A percentile compares a stretch with the other conserved stretches of the same genome.
phyloP scores from a whole-genome alignment of 2,113 vertebrate species.

The Lophochroa leadbeateri region DNA sequence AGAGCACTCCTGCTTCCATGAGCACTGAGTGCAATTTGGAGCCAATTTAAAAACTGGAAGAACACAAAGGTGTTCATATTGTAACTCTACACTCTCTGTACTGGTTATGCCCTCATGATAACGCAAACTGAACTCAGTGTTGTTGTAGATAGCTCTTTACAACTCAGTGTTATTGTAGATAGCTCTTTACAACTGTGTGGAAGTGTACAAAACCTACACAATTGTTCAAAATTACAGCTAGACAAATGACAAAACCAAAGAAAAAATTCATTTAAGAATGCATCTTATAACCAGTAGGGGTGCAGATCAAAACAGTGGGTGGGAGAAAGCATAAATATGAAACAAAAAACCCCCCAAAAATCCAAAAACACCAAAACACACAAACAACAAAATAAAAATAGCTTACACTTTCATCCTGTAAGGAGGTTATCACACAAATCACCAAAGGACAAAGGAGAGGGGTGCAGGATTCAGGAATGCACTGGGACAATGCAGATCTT shows the following conservation, averaged over 20 bases:
- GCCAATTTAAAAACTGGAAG: background rate
- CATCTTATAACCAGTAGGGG: background rate
- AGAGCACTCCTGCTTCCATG: background rate
- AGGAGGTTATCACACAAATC: background rate
- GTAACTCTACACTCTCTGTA: background rate
- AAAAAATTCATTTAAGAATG: background rate
- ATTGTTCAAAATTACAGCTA: background rate
- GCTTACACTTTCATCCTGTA: background rate
- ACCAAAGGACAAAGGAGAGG: background rate
- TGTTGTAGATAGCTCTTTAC: background rate
- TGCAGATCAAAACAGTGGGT: background rate
- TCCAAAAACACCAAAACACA: background rate
- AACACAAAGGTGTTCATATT: background rate
- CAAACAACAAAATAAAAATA: background rate
- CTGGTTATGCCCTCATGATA: background rate
- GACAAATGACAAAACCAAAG: background rate
- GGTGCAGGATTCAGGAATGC: background rate
- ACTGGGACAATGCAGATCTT: background rate
- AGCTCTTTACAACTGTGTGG: background rate
- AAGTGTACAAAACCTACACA: background rate
- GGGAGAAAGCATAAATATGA: background rate
- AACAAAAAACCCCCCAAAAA: background rate
- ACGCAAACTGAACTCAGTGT: fast-evolving
- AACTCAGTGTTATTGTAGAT: background rate
- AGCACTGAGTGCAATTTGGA: background rate